Evolutionary conservation across 1,140 invertebrate genomes (phyloP).

Genomic region (Agraylea sexmaculata): DNA sequence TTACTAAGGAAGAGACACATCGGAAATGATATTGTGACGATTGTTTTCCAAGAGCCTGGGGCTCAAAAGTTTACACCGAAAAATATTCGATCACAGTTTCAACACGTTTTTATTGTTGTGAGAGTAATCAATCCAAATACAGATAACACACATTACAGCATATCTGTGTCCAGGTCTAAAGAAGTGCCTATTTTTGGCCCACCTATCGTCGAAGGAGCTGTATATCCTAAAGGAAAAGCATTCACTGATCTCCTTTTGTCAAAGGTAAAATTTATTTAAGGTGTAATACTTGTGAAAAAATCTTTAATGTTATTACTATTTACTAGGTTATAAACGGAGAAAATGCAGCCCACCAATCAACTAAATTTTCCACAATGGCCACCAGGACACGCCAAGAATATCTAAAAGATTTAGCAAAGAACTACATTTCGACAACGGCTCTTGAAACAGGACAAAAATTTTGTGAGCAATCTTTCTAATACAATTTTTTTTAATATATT

Average conservation of each 20-base stretch:
- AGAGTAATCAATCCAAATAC: constrained; percentile 81
- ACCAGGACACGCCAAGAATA: constrained; percentile 92
- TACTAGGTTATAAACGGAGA: constrained; percentile 79
- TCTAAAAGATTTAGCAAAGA: constrained; percentile 80
- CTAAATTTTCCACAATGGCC: constrained; percentile 96
- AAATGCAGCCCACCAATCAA: constrained; percentile 89
- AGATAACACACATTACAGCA: constrained; percentile 80
- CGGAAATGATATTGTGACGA: constrained; percentile 92
- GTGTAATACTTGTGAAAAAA: neutral
- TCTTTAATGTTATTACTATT: constrained; percentile 1
- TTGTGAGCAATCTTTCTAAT: constrained; percentile 53
- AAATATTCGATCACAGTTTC: constrained; percentile 89
- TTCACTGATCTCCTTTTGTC: constrained; percentile 90
- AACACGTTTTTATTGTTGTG: constrained; percentile 96
- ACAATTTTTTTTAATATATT: constrained; percentile 2
- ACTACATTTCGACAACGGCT: constrained; percentile 68
- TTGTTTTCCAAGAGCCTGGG: constrained; percentile 94
- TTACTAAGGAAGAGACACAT: constrained; percentile 85
- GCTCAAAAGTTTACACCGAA: constrained; percentile 85
- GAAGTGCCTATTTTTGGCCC: constrained; percentile 94
- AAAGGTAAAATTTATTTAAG: constrained; percentile 53
- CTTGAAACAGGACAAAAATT: constrained; percentile 83
- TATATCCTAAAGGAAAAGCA: constrained; percentile 76
- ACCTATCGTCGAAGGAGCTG: constrained; percentile 71
- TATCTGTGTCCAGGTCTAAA: constrained; percentile 87